Evolutionary conservation across 1,140 invertebrate species (phyloP), one percentile per base, ranked within the genome.

Genomic region (Caenorhabditis inopinata): DNA sequence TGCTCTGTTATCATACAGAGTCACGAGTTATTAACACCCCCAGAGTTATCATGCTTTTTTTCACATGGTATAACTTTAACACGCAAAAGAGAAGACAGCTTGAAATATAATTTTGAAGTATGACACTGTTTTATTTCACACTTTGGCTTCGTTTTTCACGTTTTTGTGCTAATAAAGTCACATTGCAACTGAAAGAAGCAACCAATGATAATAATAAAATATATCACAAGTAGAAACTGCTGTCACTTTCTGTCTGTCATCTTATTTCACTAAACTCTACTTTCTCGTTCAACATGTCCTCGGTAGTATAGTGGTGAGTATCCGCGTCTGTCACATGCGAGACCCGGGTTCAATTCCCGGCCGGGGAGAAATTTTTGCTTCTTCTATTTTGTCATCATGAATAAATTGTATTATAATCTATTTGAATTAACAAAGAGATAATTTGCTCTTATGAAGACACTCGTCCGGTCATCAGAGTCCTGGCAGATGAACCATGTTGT

Each of bases 341-440:
- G 84, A 85, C 83, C 83, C 83, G 84, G 83, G 83, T 84, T 84
- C 85, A 83, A 84, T 84, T 84, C 83, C 83, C 83, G 82, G 83
- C 83, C 83, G 83, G 82, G 83, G 83, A 84, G 83, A 80, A 80
- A 38, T 68, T 18, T 68, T 68, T 68, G n/a, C 38, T 68, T 29
- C 12, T 38, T 68, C 38, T 38, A 11, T 38, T 68, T 18, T 5
- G n/a, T 21, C 9, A 29, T 68, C 16, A 5, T 58, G 18, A 1
- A 23, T 51, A n/a, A 6, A 5, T 23, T 23, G n/a, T 21, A 4
- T 23, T 9, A 32, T 16, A 42, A 38, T n/a, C n/a, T n/a, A n/a
- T n/a, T n/a, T n/a, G n/a, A n/a, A n/a, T n/a, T 29, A 68, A 68
- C 58, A 68, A 68, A 68, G 58, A 38, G 11, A 68, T 51, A 2